Evolutionary conservation across 2,113 vertebrate species (phyloP), one percentile per base, ranked within the genome.

Genomic region (Taurulus bubalis): DNA sequence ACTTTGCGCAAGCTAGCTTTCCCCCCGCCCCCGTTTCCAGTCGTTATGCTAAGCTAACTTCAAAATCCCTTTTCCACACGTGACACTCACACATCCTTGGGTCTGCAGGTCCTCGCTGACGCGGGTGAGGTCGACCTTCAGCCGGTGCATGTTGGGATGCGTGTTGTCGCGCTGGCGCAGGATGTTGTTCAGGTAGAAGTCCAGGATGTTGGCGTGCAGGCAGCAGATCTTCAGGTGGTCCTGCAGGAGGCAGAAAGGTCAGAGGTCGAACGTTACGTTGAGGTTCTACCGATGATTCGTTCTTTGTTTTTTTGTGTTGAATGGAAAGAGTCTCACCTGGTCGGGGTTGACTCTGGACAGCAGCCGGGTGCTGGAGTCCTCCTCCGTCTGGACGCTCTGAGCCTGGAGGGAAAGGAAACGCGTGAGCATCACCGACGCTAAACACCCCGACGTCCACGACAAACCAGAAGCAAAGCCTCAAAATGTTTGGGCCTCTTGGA

Each of bases 131-230:
- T 89, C 80, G 2, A 2, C 75, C 78, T 74, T 84, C 86, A 94
- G 85, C 11, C 62, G 69, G 55, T 75, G 74, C 80, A 90, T 82
- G 8, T 11, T 76, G 28, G 65, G 42, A 1, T 90, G 83, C 10
- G 32, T 0, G 56, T 62, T 34, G 55, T 62, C 34, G 0, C 15
- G 28, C 67, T 79, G 84, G 14, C 0, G 53, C 42, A 94, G 84
- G 82, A 94, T 71, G 80, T 86, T 91, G 80, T 58, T 40, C 75
- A 93, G 86, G 82, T 94, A 94, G 73, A 60, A 92, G 88, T 92
- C 83, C 2, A 94, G 89, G 85, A 94, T 94, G 90, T 92, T 92
- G 83, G 88, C 92, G 56, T 93, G 91, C 34, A 93, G 89, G 80
- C 93, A 93, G 89, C 93, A 94, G 86, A 92, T 80, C 38, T 71